Evolutionary conservation across 1,140 invertebrate species (phyloP).

Genomic region (Zaprionus taronus): DNA sequence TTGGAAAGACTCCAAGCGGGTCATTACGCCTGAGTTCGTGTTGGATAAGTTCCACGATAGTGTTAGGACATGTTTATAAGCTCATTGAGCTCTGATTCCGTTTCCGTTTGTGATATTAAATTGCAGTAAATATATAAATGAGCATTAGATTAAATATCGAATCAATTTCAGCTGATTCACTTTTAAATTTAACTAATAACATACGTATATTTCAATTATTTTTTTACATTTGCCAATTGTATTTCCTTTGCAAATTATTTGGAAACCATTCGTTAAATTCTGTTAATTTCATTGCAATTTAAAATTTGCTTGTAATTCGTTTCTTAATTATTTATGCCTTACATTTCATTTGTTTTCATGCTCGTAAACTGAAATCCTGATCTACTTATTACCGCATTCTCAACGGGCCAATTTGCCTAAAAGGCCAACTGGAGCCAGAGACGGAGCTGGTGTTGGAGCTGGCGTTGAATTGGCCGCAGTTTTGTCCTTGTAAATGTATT

Average conservation of each 20-base stretch:
- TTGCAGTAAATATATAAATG: not conserved
- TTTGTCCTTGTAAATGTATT: constrained; percentile 44
- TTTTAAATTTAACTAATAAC: not conserved
- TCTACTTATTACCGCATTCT: constrained; percentile 7
- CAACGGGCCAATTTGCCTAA: constrained; percentile 43
- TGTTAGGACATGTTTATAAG: no score
- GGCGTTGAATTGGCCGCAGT: constrained; percentile 34
- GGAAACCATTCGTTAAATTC: no score
- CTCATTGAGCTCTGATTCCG: not conserved
- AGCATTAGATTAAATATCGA: not conserved
- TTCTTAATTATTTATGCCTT: constrained; percentile 7
- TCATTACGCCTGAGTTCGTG: no score
- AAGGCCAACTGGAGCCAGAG: constrained; percentile 19
- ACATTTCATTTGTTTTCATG: constrained; percentile 8
- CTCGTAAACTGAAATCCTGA: constrained; percentile 4
- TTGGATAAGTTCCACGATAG: not conserved
- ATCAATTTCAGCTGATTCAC: not conserved
- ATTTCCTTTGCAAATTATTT: not conserved
- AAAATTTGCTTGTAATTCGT: constrained; percentile 1
- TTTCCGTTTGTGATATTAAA: not conserved
- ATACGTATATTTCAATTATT: not conserved
- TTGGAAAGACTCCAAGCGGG: not conserved
- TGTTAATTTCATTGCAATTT: not conserved
- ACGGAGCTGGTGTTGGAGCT: not conserved
- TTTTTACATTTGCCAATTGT: not conserved